Percentiles rank a stretch among this genome's conserved stretches.
Conservation (phyloP, 2,888 invertebrate species). For the Rhopalosiphum nymphaeae region DNA sequence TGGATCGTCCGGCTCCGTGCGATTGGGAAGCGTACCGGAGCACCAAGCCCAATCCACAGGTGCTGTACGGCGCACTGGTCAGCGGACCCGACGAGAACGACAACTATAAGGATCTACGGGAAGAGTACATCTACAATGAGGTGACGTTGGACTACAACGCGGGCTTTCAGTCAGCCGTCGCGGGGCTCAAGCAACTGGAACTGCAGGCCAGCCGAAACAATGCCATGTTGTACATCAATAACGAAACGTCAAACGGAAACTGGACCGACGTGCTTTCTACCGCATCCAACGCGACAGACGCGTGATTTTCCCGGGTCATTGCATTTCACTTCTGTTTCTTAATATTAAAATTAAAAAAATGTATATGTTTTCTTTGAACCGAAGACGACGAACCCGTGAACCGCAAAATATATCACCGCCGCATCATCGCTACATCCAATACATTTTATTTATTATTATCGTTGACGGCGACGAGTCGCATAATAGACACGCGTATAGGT, state of each 20-base stretch:
- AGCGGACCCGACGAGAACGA: conserved; percentile 75
- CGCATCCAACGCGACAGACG: neutral
- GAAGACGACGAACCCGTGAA: neutral
- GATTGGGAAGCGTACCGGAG: conserved; percentile 72
- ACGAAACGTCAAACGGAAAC: neutral
- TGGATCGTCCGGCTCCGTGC: conserved; percentile 72
- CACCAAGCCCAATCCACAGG: conserved; percentile 72
- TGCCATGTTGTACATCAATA: neutral
- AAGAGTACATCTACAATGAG: conserved; percentile 74
- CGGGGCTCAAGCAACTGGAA: conserved; percentile 71
- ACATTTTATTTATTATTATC: neutral
- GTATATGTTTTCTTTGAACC: conserved; percentile 5
- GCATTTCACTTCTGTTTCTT: neutral
- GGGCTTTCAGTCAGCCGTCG: conserved; percentile 73
- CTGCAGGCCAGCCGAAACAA: conserved; percentile 32
- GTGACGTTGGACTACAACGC: conserved; percentile 75
- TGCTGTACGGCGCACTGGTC: conserved; percentile 74
- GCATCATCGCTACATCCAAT: neutral
- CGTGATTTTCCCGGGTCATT: no score
- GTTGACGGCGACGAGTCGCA: neutral
- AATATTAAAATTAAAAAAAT: neutral
- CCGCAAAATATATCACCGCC: neutral
- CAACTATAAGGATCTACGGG: conserved; percentile 72
- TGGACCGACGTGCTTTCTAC: neutral
- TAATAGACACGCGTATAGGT: neutral